Evolutionary conservation across 2,888 invertebrate genomes (phyloP).

Genomic region (Drosophila kuntzei): DNA sequence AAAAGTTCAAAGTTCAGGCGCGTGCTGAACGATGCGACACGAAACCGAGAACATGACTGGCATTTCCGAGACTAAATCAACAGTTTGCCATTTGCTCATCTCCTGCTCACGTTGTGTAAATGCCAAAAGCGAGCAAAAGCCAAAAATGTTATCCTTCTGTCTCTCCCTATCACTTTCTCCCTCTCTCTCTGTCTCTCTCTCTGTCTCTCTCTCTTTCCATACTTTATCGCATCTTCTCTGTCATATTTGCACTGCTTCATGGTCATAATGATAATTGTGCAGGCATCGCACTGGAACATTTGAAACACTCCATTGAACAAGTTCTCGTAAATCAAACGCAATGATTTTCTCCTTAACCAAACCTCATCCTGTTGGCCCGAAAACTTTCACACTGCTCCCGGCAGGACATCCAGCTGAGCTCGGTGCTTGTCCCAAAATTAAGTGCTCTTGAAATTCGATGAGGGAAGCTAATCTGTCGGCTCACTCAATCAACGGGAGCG

Average conservation of each 20-base stretch:
- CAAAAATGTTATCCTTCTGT: slow-evolving; percentile 12
- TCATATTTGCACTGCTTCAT: slow-evolving; percentile 31
- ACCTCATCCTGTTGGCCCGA: background rate
- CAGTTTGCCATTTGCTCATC: slow-evolving; percentile 69
- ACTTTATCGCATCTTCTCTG: slow-evolving; percentile 2
- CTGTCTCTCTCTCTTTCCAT: background rate
- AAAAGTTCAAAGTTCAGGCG: slow-evolving; percentile 73
- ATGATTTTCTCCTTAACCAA: slow-evolving; percentile 13
- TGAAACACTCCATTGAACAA: slow-evolving; percentile 56
- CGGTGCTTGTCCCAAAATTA: slow-evolving; percentile 28
- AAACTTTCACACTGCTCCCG: slow-evolving; percentile 14
- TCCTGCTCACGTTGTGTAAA: slow-evolving; percentile 39
- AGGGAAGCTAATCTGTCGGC: slow-evolving; percentile 67
- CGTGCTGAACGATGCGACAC: slow-evolving; percentile 47
- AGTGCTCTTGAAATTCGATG: slow-evolving; percentile 71
- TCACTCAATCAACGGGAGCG: slow-evolving; percentile 44
- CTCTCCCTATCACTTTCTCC: background rate
- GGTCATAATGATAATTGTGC: slow-evolving; percentile 60
- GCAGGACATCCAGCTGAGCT: slow-evolving; percentile 34
- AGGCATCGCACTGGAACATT: slow-evolving; percentile 53
- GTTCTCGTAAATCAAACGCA: slow-evolving; percentile 63
- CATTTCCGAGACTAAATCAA: slow-evolving; percentile 67
- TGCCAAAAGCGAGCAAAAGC: slow-evolving; percentile 40
- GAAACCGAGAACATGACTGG: slow-evolving; percentile 55
- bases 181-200: background rate